phyloP scores from a whole-genome alignment of 1,140 invertebrate species.

The Eriocheir sinensis region DNA sequence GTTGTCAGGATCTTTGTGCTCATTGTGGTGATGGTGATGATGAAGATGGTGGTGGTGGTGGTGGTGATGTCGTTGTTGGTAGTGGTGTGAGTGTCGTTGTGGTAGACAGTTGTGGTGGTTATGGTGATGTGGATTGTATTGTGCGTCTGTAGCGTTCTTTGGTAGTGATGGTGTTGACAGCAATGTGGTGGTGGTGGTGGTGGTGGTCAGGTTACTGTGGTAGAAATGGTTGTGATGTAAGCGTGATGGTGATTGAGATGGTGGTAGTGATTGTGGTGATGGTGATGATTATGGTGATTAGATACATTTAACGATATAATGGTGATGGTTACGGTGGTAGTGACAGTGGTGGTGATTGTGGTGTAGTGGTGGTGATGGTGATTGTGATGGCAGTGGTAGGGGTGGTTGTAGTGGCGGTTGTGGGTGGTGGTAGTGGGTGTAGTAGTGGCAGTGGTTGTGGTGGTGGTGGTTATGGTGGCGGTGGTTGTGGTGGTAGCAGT shows the following conservation, averaged over 20 bases:
- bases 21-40: neutral
- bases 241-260: too few species aligned
- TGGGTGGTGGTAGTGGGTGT: neutral
- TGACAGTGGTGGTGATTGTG: too few species aligned
- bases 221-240: too few species aligned
- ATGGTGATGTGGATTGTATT: neutral
- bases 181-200: neutral
- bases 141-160: neutral
- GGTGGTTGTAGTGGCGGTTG: neutral
- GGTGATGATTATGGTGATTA: too few species aligned
- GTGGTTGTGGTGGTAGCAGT: too few species aligned
- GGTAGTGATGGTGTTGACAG: too few species aligned
- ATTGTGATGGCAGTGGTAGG: neutral
- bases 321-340: too few species aligned
- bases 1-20: too few species aligned
- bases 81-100: neutral
- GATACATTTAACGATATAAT: too few species aligned
- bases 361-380: neutral
- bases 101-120: neutral
- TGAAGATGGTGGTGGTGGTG: neutral
- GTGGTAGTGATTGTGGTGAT: too few species aligned
- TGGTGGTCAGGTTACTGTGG: neutral
- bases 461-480: too few species aligned
- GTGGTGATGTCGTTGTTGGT: neutral
- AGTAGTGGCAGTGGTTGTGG: too few species aligned